Evolutionary conservation across 2,113 vertebrate genomes (phyloP).

Genomic region (Campylorhamphus procurvoides): DNA sequence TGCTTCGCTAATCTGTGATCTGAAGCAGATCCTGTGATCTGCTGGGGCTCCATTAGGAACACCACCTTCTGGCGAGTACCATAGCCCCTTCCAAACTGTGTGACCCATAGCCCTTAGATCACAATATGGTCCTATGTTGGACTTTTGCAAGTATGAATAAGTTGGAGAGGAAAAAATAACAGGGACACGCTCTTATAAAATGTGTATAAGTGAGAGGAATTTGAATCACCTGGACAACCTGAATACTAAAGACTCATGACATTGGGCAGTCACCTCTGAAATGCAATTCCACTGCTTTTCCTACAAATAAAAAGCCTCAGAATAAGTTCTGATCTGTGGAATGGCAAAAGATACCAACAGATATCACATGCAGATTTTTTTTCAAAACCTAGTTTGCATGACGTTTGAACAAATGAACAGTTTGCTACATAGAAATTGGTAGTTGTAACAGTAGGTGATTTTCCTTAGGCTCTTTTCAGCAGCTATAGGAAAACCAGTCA

Average conservation of each 20-base stretch:
- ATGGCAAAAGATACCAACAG: background rate
- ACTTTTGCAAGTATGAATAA: background rate
- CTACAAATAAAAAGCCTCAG: fast-evolving
- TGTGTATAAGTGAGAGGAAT: background rate
- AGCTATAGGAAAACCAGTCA: background rate
- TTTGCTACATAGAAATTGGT: background rate
- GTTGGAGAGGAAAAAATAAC: background rate
- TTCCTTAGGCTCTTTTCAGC: background rate
- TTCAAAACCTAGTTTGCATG: background rate
- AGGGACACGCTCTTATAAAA: background rate
- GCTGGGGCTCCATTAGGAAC: background rate
- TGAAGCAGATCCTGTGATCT: background rate
- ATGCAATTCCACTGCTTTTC: background rate
- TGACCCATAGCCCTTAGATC: background rate
- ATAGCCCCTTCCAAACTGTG: background rate
- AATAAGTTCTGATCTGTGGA: background rate
- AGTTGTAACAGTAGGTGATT: background rate
- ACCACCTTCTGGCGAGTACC: background rate
- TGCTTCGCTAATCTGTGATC: background rate
- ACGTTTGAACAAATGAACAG: fast-evolving
- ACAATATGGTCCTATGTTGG: fast-evolving
- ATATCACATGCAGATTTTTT: background rate
- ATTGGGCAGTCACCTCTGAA: background rate
- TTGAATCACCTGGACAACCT: background rate
- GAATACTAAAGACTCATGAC: background rate